phyloP scores from a whole-genome alignment of 2,113 vertebrate species.

The Quiscalus mexicanus region DNA sequence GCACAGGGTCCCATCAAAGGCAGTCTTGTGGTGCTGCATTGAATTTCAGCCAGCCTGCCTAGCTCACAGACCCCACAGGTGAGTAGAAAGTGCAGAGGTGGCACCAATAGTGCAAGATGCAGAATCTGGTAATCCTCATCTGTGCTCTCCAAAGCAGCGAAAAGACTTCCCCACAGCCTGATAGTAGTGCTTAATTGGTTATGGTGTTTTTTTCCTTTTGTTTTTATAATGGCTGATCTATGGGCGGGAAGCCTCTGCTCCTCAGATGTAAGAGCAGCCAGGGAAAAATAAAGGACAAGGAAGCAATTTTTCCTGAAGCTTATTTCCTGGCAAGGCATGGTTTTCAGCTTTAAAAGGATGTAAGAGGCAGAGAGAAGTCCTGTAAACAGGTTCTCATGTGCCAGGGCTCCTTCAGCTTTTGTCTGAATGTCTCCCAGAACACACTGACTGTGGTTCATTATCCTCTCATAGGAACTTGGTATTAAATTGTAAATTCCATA shows the following conservation, averaged over 20 bases:
- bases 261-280: background rate
- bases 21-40: background rate
- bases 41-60: background rate
- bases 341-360: conserved; percentile 7
- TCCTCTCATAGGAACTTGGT: background rate
- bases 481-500: background rate
- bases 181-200: background rate
- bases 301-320: background rate
- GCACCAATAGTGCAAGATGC: background rate
- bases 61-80: background rate
- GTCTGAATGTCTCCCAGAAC: background rate
- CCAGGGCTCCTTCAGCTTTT: background rate
- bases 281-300: background rate
- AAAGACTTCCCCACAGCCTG: background rate
- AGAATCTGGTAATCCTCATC: background rate
- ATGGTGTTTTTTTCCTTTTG: background rate
- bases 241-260: background rate
- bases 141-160: background rate
- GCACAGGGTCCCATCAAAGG: background rate
- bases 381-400: background rate
- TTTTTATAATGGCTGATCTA: background rate
- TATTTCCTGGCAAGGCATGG: background rate
- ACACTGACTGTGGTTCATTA: background rate
- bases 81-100: background rate
- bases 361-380: background rate